Evolutionary conservation across 2,888 invertebrate species (phyloP).

Genomic region (Napeogenes sylphis): DNA sequence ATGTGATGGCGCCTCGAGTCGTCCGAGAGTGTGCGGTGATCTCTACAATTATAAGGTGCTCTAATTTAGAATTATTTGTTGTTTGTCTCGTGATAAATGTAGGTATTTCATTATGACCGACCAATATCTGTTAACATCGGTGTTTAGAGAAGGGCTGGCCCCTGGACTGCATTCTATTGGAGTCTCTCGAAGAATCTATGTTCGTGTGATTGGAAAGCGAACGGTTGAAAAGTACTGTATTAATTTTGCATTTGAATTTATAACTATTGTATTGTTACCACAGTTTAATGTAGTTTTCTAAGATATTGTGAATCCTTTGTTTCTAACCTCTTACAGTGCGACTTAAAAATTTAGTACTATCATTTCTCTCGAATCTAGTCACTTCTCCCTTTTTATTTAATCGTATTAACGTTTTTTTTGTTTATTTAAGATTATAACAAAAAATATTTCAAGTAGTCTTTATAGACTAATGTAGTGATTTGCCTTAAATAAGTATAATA

Average conservation of each 20-base stretch:
- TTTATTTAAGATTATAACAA: constrained; percentile 2
- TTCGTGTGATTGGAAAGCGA: constrained; percentile 27
- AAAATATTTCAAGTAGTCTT: constrained; percentile 1
- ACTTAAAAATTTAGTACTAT: constrained; percentile 7
- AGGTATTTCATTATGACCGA: constrained; percentile 65
- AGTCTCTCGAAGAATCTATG: constrained; percentile 23
- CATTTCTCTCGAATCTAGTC: constrained; percentile 30
- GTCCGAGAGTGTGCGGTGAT: constrained; percentile 68
- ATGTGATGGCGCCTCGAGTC: constrained; percentile 67
- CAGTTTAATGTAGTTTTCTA: constrained; percentile 25
- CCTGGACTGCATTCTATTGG: constrained; percentile 44
- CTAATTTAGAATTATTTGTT: constrained; percentile 73
- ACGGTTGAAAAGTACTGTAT: constrained; percentile 43
- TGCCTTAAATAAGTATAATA: too few species aligned
- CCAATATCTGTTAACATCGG: constrained; percentile 61
- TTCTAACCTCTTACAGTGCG: background rate
- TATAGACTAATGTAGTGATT: too few species aligned
- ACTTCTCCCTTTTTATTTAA: constrained; percentile 17
- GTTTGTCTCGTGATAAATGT: constrained; percentile 71
- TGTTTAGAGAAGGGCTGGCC: constrained; percentile 66
- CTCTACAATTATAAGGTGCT: constrained; percentile 79
- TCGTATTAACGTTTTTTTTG: constrained; percentile 2
- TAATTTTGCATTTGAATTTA: constrained; percentile 66
- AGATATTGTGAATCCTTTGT: constrained; percentile 24
- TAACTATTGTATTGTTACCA: constrained; percentile 59